Conservation (phyloP, 2,797 vertebrate genomes). For the Platyrinchus mystaceus region DNA sequence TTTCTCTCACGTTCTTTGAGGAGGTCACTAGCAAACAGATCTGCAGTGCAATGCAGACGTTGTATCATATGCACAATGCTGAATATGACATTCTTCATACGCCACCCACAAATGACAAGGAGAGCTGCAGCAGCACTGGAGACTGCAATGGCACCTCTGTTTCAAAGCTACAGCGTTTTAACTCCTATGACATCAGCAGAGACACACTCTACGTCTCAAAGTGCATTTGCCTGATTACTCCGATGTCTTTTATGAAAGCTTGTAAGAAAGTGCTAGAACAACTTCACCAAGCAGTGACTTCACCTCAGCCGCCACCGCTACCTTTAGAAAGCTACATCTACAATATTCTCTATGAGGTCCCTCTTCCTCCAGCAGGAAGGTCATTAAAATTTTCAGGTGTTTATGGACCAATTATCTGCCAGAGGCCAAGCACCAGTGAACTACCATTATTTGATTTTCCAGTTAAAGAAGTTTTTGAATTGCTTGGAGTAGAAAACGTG, state of each 20-base stretch:
- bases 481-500: slow-evolving; percentile 95
- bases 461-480: slow-evolving; percentile 88
- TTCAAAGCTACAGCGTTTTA: slow-evolving; percentile 93
- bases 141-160: slow-evolving; percentile 81
- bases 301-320: slow-evolving; percentile 92
- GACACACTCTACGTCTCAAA: slow-evolving; percentile 98
- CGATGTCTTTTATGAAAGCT: slow-evolving; percentile 96
- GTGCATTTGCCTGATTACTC: slow-evolving; percentile 96
- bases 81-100: slow-evolving; percentile 93
- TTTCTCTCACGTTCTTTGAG: slow-evolving; percentile 97
- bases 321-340: slow-evolving; percentile 98
- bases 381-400: slow-evolving; percentile 97
- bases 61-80: slow-evolving; percentile 99
- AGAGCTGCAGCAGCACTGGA: slow-evolving; percentile 76
- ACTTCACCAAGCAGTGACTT: slow-evolving; percentile 92
- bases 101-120: slow-evolving; percentile 76
- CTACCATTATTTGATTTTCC: slow-evolving; percentile 96
- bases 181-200: slow-evolving; percentile 97
- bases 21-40: slow-evolving; percentile 99
- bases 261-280: slow-evolving; percentile 92
- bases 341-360: slow-evolving; percentile 97
- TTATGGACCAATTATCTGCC: slow-evolving; percentile 92
- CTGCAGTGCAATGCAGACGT: slow-evolving; percentile 98
- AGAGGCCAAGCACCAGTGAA: slow-evolving; percentile 93
- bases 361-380: slow-evolving; percentile 90